Conservation (phyloP, 2,888 invertebrate genomes). For the Eumerus sabulonum region DNA sequence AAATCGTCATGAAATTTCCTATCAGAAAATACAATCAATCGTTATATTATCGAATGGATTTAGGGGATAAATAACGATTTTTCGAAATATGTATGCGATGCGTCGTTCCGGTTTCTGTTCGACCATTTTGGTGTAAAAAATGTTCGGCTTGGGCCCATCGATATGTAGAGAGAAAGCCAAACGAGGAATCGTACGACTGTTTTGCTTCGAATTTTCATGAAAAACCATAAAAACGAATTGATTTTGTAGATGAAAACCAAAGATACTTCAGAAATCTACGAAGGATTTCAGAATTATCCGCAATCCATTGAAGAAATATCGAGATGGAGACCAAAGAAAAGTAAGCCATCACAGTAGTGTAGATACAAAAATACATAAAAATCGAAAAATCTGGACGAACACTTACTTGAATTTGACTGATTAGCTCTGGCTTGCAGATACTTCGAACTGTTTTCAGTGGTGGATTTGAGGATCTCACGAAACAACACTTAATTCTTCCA, state of each 20-base stretch:
- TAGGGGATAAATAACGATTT: constrained; percentile 27
- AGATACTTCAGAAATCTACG: background rate
- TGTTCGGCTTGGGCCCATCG: too few species aligned
- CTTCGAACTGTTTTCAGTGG: constrained; percentile 16
- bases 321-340: constrained; percentile 32
- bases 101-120: constrained; percentile 63
- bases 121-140: constrained; percentile 65
- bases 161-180: constrained; percentile 60
- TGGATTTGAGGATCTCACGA: constrained; percentile 16
- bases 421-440: constrained; percentile 22
- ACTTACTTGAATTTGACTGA: constrained; percentile 37
- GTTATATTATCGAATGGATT: constrained; percentile 2
- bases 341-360: constrained; percentile 11
- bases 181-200: constrained; percentile 44
- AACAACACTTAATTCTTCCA: constrained; percentile 28
- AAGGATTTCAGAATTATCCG: constrained; percentile 2
- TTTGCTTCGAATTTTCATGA: constrained; percentile 28
- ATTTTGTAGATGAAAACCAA: constrained; percentile 16
- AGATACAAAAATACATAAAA: constrained; percentile 3
- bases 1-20: constrained; percentile 43
- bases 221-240: too few species aligned
- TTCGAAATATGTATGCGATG: constrained; percentile 59
- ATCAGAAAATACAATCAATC: constrained; percentile 14
- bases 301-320: constrained; percentile 39
- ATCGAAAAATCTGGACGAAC: background rate